Percentiles rank a stretch among this genome's conserved stretches.
Conservation (phyloP, 2,888 invertebrate genomes). For the Drosophila helvetica region DNA sequence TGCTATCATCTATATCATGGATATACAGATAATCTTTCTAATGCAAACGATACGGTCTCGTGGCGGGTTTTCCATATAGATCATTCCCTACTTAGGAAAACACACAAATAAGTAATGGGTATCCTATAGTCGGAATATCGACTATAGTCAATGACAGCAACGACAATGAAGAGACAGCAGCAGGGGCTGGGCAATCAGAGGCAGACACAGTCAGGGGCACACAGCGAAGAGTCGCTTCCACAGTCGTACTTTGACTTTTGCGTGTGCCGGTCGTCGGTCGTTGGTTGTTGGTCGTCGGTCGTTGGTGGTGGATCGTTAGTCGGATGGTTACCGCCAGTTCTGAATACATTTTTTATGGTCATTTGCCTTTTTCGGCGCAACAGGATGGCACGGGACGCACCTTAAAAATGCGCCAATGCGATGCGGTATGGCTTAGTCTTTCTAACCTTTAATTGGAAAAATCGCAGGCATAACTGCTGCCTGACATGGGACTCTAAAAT, state of each 20-base stretch:
- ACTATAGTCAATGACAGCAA: background rate
- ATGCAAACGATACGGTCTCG: background rate
- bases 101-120: background rate
- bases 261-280: slow-evolving; percentile 46
- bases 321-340: slow-evolving; percentile 31
- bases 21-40: background rate
- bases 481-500: slow-evolving; percentile 20
- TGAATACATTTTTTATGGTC: slow-evolving; percentile 25
- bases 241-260: slow-evolving; percentile 75
- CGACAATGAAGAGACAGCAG: background rate
- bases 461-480: background rate
- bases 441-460: slow-evolving; percentile 66
- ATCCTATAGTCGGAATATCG: background rate
- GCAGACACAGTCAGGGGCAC: slow-evolving; percentile 36
- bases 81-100: background rate
- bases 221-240: slow-evolving; percentile 45
- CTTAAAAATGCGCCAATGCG: slow-evolving; percentile 52
- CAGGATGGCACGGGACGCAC: slow-evolving; percentile 71
- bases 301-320: slow-evolving; percentile 22
- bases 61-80: background rate
- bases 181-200: background rate
- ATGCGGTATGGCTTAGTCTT: slow-evolving; percentile 38
- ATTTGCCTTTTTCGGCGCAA: slow-evolving; percentile 60
- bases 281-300: slow-evolving; percentile 8
- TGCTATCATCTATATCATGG: background rate